Base-by-base conservation (phyloP, 2,113 vertebrate genomes). In the Philantomba maxwellii region DNA sequence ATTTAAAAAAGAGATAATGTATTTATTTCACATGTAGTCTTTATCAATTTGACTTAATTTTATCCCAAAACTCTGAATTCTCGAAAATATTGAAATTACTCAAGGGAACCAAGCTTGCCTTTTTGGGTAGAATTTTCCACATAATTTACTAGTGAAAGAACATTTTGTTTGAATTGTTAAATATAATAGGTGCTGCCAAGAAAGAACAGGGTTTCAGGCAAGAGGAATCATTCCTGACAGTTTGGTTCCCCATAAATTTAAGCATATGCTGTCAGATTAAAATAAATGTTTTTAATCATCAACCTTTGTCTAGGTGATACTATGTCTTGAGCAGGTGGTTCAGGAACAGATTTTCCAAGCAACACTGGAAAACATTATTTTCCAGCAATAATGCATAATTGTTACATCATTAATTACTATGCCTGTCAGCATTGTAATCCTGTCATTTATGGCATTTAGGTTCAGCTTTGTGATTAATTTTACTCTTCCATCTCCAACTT, bases 391-490 rank as follows among this genome's bases (percentile, higher is more conserved):
- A n/a, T 33, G 14, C 2, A 9, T 87, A 94, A 92, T 89, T 91
- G 89, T 39, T 57, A 92, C 0, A 6, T 93, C 25, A 97, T 53
- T 88, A 7, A 89, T 58, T 93, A 84, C 49, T 91, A 78, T 83
- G 43, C 83, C 53, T 84, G 5, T 77, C 57, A 96, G 62, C 90
- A 66, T 25, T 64, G 39, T 1, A 17, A 62, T 92, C 7, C 80
- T 95, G n/a, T 45, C 93, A 43, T 97, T 93, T 83, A 91, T 96
- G 60, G 91, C 91, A 60, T 88, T 95, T 82, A 87, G 49, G 70
- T 94, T 97, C 87, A 95, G 1, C 2, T 23, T 53, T 70, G 45
- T 86, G 81, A 89, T 97, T 95, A 95, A 97, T 96, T 97, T 98
- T 96, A 94, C 84, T 93, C 11, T 26, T 70, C 33, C 1, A 84